Conservation (phyloP, 2,888 invertebrate species). For the Laspeyria flexula region DNA sequence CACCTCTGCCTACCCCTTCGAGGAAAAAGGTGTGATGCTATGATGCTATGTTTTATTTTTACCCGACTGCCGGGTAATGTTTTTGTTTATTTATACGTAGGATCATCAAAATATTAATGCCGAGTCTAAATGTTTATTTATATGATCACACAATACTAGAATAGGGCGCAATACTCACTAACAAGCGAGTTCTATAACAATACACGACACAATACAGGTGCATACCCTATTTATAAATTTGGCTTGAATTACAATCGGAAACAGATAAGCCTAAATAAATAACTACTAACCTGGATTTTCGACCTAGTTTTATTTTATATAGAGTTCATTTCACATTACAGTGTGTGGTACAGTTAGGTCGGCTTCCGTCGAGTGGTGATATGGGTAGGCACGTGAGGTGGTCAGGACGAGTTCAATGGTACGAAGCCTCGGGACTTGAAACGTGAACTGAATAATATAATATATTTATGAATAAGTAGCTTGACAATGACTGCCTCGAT, state of each 20-base stretch:
- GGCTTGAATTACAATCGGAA: conserved; percentile 23
- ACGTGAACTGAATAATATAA: conserved; percentile 49
- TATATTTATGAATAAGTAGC: no score
- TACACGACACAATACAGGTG: not conserved
- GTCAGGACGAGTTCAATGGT: conserved; percentile 51
- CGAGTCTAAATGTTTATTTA: no score
- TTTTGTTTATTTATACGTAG: no score
- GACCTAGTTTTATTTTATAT: conserved; percentile 59
- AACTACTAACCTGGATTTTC: conserved; percentile 59
- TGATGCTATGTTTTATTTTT: no score
- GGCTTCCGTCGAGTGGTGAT: conserved; percentile 62
- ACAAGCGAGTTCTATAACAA: no score
- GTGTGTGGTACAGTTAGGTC: conserved; percentile 65
- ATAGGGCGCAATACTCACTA: no score
- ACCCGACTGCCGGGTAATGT: no score
- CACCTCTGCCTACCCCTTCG: no score
- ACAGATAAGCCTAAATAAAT: conserved; percentile 12
- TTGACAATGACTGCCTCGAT: no score
- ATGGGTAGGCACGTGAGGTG: conserved; percentile 64
- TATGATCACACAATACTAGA: no score
- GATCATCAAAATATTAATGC: no score
- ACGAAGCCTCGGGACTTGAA: conserved; percentile 23
- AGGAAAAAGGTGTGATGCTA: no score
- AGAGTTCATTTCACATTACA: conserved; percentile 64
- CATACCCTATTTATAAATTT: conserved; percentile 13